Evolutionary conservation across 2,888 invertebrate species (phyloP).

Genomic region (Halocaridina rubra): DNA sequence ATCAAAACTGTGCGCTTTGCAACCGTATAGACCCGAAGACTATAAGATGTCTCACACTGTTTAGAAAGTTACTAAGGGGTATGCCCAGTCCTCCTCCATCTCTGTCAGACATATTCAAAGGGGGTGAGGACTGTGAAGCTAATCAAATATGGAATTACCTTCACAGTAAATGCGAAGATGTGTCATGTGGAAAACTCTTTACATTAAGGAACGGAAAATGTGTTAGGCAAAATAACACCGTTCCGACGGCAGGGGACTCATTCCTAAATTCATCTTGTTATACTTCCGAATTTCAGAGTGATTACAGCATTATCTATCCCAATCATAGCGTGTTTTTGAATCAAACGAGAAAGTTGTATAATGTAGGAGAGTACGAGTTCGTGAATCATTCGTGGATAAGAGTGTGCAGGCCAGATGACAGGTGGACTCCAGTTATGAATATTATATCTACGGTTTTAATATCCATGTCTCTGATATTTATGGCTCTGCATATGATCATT

Average conservation of each 20-base stretch:
- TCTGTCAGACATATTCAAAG: constrained; percentile 11
- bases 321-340: constrained; percentile 49
- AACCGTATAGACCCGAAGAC: not conserved
- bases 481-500: constrained; percentile 67
- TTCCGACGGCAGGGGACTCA: not conserved
- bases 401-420: constrained; percentile 27
- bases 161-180: constrained; percentile 24
- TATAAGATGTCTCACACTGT: constrained; percentile 5
- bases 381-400: constrained; percentile 24
- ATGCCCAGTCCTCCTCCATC: not conserved
- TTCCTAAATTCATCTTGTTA: constrained; percentile 46
- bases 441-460: constrained; percentile 41
- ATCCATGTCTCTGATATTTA: constrained; percentile 67
- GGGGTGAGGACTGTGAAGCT: constrained; percentile 25
- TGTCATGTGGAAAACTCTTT: constrained; percentile 27
- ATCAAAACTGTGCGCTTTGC: constrained; percentile 37
- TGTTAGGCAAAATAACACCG: constrained; percentile 14
- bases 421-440: constrained; percentile 49
- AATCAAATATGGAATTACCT: constrained; percentile 48
- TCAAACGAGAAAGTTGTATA: constrained; percentile 22
- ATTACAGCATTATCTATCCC: constrained; percentile 20
- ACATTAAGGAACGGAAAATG: constrained; percentile 20
- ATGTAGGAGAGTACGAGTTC: constrained; percentile 55
- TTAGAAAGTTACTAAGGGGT: not conserved
- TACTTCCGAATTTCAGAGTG: constrained; percentile 19